phyloP scores from a whole-genome alignment of 1,140 invertebrate genomes.

The Thalassaphorura encarpata region DNA sequence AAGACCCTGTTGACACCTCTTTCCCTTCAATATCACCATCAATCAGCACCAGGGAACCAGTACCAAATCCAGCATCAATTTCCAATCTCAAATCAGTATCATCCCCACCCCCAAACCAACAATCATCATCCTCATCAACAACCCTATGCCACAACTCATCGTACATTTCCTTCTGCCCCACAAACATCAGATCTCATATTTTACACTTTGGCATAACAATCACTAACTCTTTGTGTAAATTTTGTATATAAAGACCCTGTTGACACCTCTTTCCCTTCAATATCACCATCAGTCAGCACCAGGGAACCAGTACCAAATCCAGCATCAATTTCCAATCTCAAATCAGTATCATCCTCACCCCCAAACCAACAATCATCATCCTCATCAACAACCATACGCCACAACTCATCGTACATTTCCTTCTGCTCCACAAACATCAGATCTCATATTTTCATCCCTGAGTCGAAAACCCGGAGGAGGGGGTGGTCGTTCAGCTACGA shows the following conservation, averaged over 20 bases:
- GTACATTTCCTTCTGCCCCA: slow-evolving; percentile 30
- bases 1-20: slow-evolving; percentile 32
- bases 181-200: slow-evolving; percentile 30
- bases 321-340: too few species aligned
- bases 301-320: neutral
- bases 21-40: slow-evolving; percentile 31
- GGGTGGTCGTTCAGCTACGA: too few species aligned
- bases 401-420: slow-evolving; percentile 32
- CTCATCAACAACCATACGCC: slow-evolving; percentile 13
- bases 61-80: slow-evolving; percentile 6
- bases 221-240: too few species aligned
- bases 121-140: slow-evolving; percentile 6
- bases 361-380: slow-evolving; percentile 3
- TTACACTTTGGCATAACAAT: too few species aligned
- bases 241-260: slow-evolving; percentile 26
- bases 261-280: slow-evolving; percentile 33
- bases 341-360: too few species aligned
- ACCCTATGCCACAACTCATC: slow-evolving; percentile 28
- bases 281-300: slow-evolving; percentile 22
- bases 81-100: too few species aligned
- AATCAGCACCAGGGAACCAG: neutral
- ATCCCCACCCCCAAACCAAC: neutral
- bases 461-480: slow-evolving; percentile 15
- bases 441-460: slow-evolving; percentile 30
- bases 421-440: slow-evolving; percentile 26